Conservation (phyloP, 2,797 vertebrate species). For the Mormyrops attenuatus region DNA sequence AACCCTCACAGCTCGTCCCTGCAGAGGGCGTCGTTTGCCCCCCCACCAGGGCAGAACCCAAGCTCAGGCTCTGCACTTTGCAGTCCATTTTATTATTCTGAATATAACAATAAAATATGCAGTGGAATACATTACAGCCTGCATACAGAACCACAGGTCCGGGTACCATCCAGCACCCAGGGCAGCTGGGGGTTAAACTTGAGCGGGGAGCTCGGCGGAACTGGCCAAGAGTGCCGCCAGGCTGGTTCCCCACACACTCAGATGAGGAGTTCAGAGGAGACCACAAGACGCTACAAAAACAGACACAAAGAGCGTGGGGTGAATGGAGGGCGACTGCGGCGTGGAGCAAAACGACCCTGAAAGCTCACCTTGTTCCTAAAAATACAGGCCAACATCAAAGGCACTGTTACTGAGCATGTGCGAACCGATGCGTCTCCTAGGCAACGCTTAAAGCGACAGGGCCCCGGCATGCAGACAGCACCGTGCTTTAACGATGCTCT, state of each 20-base stretch:
- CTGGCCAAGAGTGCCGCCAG: neutral
- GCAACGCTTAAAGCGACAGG: neutral
- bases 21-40: neutral
- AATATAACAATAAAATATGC: neutral
- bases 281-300: constrained; percentile 26
- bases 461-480: neutral
- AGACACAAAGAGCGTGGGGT: constrained; percentile 19
- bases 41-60: constrained; percentile 43
- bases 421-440: neutral
- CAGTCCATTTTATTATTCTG: constrained; percentile 34
- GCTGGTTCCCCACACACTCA: constrained; percentile 29
- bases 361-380: constrained; percentile 18
- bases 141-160: neutral
- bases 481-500: neutral
- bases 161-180: neutral
- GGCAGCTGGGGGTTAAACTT: neutral
- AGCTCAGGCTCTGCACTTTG: constrained; percentile 50
- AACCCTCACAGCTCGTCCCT: constrained; percentile 31
- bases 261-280: constrained; percentile 21
- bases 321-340: constrained; percentile 30
- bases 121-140: neutral
- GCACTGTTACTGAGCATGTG: neutral
- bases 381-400: constrained; percentile 10
- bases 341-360: neutral
- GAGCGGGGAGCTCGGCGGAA: neutral